Evolutionary conservation across 2,888 invertebrate species (phyloP).

Genomic region (Bombyx huttoni): DNA sequence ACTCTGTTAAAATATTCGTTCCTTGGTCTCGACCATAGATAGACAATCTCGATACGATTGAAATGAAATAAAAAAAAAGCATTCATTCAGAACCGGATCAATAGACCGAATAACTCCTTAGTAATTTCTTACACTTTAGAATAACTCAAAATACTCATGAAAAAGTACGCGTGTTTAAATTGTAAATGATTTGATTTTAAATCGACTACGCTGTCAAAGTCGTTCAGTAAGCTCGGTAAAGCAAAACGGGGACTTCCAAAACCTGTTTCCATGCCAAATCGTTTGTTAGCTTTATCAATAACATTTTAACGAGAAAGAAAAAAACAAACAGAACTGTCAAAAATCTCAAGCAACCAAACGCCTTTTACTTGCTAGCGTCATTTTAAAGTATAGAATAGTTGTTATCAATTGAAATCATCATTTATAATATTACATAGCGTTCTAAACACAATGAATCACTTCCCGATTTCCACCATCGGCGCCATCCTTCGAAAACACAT

Average conservation of each 20-base stretch:
- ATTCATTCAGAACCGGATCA: conserved; percentile 28
- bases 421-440: conserved; percentile 21
- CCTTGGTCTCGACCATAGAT: conserved; percentile 35
- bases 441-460: conserved; percentile 23
- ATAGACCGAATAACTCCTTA: conserved; percentile 19
- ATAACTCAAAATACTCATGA: not conserved
- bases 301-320: conserved; percentile 15
- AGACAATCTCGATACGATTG: conserved; percentile 46
- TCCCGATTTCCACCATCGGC: conserved; percentile 29
- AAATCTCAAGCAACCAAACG: conserved; percentile 14
- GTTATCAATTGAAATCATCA: conserved; percentile 22
- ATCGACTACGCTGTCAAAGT: not conserved
- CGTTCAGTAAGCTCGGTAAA: conserved; percentile 12
- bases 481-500: conserved; percentile 33
- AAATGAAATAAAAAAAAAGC: conserved; percentile 27
- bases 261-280: conserved; percentile 35
- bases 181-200: not conserved
- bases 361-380: conserved; percentile 21
- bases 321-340: conserved; percentile 7
- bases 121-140: conserved; percentile 4
- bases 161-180: not conserved
- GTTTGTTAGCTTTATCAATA: conserved; percentile 36
- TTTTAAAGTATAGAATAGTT: conserved; percentile 9
- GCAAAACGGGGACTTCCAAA: conserved; percentile 38
- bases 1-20: conserved; percentile 11